Evolutionary conservation across 2,113 vertebrate genomes (phyloP).

Genomic region (Hypocryptadius cinnamomeus): DNA sequence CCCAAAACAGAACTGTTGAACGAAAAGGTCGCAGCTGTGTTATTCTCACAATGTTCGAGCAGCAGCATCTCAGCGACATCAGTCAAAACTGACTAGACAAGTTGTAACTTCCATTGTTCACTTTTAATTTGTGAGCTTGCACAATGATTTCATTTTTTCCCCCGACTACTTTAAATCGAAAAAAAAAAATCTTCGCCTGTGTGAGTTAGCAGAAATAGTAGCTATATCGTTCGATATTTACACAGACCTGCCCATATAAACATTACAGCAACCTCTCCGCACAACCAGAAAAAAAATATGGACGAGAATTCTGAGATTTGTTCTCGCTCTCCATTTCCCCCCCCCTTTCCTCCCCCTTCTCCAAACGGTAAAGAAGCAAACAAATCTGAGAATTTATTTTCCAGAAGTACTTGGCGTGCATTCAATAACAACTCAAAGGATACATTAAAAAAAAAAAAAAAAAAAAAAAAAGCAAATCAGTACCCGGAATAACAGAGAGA

Average conservation of each 20-base stretch:
- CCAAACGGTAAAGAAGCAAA: constrained; percentile 24
- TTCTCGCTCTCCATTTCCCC: not conserved
- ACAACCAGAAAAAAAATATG: constrained; percentile 1
- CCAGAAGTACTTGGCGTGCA: constrained; percentile 18
- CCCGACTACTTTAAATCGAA: not conserved
- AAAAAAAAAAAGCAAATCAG: not conserved
- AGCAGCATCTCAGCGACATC: constrained; percentile 21
- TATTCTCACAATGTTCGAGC: constrained; percentile 45
- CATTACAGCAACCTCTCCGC: not conserved
- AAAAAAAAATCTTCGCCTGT: not conserved
- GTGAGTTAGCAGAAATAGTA: not conserved
- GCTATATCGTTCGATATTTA: not conserved
- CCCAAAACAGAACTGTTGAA: constrained; percentile 51
- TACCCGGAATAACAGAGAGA: constrained; percentile 7
- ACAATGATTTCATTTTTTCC: constrained; percentile 18
- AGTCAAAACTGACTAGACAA: constrained; percentile 55
- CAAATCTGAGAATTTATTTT: constrained; percentile 44
- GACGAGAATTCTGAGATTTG: constrained; percentile 10
- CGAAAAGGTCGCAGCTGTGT: constrained; percentile 42
- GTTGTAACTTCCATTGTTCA: constrained; percentile 53
- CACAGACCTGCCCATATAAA: not conserved
- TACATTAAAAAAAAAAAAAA: not conserved
- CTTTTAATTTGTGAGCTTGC: constrained; percentile 52
- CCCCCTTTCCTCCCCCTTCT: not conserved
- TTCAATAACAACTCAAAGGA: constrained; percentile 35